A percentile compares a stretch with the other conserved stretches of the same genome.
These are phyloP conservation scores for Zeugodacus cucurbitae DNA, from an alignment of 1,140 invertebrate genomes.

Conservation along the genomic window DNA sequence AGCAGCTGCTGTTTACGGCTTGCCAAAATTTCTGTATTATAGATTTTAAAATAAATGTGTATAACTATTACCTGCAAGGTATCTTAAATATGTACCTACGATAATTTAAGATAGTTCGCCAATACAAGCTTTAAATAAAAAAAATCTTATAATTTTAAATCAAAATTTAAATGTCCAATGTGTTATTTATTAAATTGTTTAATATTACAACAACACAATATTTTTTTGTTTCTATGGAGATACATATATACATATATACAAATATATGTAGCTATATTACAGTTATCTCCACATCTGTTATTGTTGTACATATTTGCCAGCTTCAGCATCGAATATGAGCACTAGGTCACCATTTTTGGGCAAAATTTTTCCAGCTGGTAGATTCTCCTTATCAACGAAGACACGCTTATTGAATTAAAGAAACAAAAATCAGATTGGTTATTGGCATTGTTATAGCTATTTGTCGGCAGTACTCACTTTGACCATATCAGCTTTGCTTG, in stretches of 20 bases:
- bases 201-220: background rate
- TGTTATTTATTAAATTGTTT: background rate
- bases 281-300: background rate
- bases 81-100: background rate
- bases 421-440: background rate
- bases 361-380: constrained; percentile 45
- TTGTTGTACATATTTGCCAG: constrained; percentile 40
- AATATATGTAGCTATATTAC: too few species aligned
- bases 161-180: background rate
- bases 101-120: background rate
- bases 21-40: constrained; percentile 19
- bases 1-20: background rate
- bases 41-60: background rate
- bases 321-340: constrained; percentile 42
- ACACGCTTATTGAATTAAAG: constrained; percentile 37
- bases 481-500: constrained; percentile 88
- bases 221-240: background rate
- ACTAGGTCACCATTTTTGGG: constrained; percentile 42
- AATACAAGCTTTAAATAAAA: background rate
- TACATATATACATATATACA: background rate
- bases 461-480: constrained; percentile 68
- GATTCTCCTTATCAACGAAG: constrained; percentile 43
- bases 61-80: too few species aligned
- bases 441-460: background rate
- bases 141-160: background rate